Evolutionary conservation across 2,113 vertebrate species (phyloP), one percentile per base, ranked within the genome.

Genomic region (Echinops telfairi): DNA sequence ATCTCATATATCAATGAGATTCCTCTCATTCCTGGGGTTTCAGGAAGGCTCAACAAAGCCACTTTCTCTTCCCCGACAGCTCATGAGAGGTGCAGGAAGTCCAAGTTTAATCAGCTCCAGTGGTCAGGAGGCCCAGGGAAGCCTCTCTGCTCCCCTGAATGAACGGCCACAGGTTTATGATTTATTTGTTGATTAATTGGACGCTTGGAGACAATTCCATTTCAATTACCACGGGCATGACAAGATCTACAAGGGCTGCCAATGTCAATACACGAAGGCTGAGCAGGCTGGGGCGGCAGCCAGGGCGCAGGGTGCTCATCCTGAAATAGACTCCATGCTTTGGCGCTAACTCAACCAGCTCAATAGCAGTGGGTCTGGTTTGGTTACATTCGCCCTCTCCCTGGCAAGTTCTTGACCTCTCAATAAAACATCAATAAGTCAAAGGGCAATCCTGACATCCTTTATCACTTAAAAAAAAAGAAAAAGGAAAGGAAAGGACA

Each of bases 141-240:
- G n/a, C 66, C 33, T 23, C 76, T 89, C 10, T 3, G 71, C 76
- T 17, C 58, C 36, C 38, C 80, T 22, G 88, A 75, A 81, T 53
- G 81, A 90, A 81, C 38, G 38, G 83, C 88, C 38, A 22, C 76
- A 82, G 94, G 92, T 93, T 96, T 93, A 93, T 96, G 96, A 96
- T 96, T 94, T 97, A 95, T 96, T 77, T 94, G 96, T 92, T 94
- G 95, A 97, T 97, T 96, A 96, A 95, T 80, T 95, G 95, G 90
- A 86, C 1, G 57, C 92, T 84, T 90, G 86, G 94, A 97, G 95
- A 96, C 94, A 95, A 96, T 96, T 97, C 96, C 77, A 78, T 86
- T 95, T 95, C 95, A 96, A 95, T 97, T 95, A 96, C 92, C 60
- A 90, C 58, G 92, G 93, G 97, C 95, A 66, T 60, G 80, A 83